These are phyloP conservation scores for Datnioides undecimradiatus DNA, from an alignment of 2,113 vertebrate genomes.

Conservation along the genomic window DNA sequence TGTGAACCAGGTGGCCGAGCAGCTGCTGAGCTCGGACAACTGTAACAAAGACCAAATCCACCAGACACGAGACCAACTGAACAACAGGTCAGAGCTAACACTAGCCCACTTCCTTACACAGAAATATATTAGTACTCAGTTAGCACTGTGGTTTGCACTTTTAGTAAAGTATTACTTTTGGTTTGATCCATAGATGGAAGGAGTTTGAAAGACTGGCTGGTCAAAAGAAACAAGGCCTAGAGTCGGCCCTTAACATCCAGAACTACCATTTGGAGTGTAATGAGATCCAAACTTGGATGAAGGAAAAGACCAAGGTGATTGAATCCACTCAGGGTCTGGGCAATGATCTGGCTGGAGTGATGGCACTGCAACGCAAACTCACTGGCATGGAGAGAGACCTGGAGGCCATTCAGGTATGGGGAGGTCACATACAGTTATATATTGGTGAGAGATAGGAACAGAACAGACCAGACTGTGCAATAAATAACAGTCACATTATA, in stretches of 20 bases:
- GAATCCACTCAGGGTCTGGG: constrained; percentile 93
- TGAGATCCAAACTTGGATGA: constrained; percentile 95
- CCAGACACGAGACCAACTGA: constrained; percentile 88
- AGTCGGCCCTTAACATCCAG: constrained; percentile 93
- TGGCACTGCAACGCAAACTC: constrained; percentile 93
- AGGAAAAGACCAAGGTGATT: constrained; percentile 95
- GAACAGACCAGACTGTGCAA: neutral
- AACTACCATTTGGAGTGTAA: constrained; percentile 96
- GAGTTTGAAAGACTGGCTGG: constrained; percentile 89
- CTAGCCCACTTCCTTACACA: neutral
- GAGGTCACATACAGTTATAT: neutral
- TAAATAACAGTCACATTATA: neutral
- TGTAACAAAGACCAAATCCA: constrained; percentile 89
- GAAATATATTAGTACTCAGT: neutral
- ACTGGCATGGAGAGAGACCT: constrained; percentile 93
- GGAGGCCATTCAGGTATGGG: constrained; percentile 89
- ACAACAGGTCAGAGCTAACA: constrained; percentile 77
- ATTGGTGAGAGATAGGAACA: neutral
- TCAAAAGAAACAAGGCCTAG: constrained; percentile 90
- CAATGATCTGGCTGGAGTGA: constrained; percentile 92
- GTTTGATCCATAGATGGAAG: constrained; percentile 86
- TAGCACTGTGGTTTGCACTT: neutral
- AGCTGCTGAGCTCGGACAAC: constrained; percentile 87
- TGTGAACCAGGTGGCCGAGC: constrained; percentile 88
- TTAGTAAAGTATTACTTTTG: neutral